Conservation (phyloP, 2,113 vertebrate species). For the Tachuris rubrigastra region DNA sequence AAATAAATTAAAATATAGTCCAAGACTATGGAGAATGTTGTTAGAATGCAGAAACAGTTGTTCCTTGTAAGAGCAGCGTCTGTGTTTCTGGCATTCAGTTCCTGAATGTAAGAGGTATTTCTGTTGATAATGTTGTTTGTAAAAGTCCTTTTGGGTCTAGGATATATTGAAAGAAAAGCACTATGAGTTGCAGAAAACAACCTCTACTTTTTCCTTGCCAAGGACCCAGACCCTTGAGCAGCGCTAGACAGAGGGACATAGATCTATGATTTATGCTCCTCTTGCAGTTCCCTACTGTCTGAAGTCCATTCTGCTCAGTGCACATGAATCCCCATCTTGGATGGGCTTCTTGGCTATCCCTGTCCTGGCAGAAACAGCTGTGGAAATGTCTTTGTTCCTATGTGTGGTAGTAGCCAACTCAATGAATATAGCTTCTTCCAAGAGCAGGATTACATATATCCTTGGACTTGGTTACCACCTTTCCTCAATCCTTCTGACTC, state of each 20-base stretch:
- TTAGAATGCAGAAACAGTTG: neutral
- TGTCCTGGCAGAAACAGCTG: neutral
- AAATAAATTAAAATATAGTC: neutral
- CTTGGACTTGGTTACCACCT: neutral
- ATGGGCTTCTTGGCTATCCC: neutral
- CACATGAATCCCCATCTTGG: rapidly evolving
- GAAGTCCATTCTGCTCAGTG: neutral
- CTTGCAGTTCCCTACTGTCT: neutral
- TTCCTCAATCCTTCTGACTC: neutral
- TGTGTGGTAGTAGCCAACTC: neutral
- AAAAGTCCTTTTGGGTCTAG: neutral
- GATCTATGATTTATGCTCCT: neutral
- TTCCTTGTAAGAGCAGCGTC: neutral
- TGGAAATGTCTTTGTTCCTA: neutral
- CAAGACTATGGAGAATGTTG: neutral
- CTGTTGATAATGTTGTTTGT: neutral
- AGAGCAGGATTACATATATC: neutral
- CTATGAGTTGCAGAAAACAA: neutral
- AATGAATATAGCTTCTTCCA: neutral
- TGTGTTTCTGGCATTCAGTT: neutral
- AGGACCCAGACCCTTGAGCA: rapidly evolving
- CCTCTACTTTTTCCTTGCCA: neutral
- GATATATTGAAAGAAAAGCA: neutral
- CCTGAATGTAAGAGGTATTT: neutral
- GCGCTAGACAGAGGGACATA: too few species aligned